Evolutionary conservation across 2,113 vertebrate genomes (phyloP).

Genomic region (Brachirus orientalis): DNA sequence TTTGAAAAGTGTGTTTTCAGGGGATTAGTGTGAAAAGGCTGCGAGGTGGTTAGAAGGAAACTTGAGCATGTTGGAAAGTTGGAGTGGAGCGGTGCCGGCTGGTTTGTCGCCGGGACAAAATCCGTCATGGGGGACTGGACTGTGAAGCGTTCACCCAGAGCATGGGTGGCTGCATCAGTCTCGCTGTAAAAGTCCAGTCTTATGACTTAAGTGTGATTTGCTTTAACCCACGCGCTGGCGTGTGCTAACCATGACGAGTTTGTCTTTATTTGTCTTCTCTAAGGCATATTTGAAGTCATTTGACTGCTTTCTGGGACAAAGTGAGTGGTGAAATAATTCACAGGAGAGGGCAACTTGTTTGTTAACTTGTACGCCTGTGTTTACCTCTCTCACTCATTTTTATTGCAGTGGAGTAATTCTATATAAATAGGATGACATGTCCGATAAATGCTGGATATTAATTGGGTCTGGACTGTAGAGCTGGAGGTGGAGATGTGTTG

Average conservation of each 20-base stretch:
- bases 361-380: slow-evolving; percentile 3
- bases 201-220: slow-evolving; percentile 27
- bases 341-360: slow-evolving; percentile 24
- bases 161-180: slow-evolving; percentile 3
- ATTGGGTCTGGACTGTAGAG: slow-evolving; percentile 45
- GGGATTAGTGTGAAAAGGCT: neutral
- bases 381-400: neutral
- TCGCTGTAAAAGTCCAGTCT: slow-evolving; percentile 24
- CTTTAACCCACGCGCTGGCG: slow-evolving; percentile 15
- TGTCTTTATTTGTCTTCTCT: neutral
- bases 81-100: slow-evolving; percentile 37
- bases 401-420: neutral
- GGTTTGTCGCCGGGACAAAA: slow-evolving; percentile 35
- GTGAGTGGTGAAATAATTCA: slow-evolving; percentile 15
- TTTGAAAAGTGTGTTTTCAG: slow-evolving; percentile 6
- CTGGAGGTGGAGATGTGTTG: slow-evolving; percentile 61
- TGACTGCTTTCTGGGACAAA: slow-evolving; percentile 20
- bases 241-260: neutral
- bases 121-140: slow-evolving; percentile 32
- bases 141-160: slow-evolving; percentile 25
- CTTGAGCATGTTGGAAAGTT: slow-evolving; percentile 76
- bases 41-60: slow-evolving; percentile 11
- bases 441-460: slow-evolving; percentile 58
- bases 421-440: slow-evolving; percentile 53
- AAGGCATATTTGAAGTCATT: neutral